Conservation (phyloP, 2,113 vertebrate species). For the Ptilonorhynchus violaceus region DNA sequence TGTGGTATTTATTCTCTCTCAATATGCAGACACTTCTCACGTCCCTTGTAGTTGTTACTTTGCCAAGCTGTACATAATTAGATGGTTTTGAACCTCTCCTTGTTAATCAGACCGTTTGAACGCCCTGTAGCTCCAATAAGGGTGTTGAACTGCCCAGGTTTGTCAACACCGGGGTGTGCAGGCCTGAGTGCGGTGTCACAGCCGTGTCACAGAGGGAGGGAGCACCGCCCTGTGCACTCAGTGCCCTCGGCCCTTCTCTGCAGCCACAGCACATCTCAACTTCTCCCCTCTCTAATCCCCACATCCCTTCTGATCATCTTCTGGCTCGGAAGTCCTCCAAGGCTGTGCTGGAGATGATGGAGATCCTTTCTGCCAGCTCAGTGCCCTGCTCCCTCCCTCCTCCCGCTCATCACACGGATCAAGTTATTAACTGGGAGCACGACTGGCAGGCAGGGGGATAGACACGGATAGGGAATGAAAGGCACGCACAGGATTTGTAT, state of each 20-base stretch:
- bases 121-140: neutral
- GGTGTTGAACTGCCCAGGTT: neutral
- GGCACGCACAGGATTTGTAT: neutral
- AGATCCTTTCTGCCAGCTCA: conserved; percentile 25
- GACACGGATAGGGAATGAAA: neutral
- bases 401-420: neutral
- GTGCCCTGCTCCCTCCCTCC: neutral
- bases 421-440: neutral
- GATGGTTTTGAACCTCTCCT: neutral
- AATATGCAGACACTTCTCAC: neutral
- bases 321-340: neutral
- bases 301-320: neutral
- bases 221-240: accelerated
- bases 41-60: neutral
- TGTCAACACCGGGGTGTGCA: neutral
- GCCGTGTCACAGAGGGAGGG: neutral
- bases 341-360: neutral
- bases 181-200: neutral
- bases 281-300: neutral
- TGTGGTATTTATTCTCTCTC: conserved; percentile 21
- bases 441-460: neutral
- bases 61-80: conserved; percentile 35
- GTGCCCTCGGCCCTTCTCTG: neutral
- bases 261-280: neutral
- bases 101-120: conserved; percentile 15